Base-by-base conservation (phyloP, 2,888 invertebrate genomes). In the Fissipunctia ypsillon region DNA sequence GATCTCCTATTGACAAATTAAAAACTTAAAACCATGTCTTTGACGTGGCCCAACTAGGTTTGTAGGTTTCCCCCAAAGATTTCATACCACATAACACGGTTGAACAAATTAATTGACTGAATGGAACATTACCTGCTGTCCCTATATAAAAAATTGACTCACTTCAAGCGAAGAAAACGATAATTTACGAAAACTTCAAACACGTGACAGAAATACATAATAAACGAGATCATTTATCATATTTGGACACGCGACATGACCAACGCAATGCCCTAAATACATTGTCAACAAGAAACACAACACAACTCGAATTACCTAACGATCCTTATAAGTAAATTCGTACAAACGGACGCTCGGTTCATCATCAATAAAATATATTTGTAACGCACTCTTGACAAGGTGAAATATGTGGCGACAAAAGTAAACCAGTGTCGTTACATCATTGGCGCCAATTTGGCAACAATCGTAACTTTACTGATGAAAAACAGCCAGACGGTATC, bases 331-430 rank as follows among this genome's bases (percentile, higher is more conserved):
- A 81, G 81, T 66, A 72, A 78, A 74, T 80, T 77, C 80, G 63
- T 75, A 83, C 73, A 81, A 73, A 80, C 73, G 82, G 72, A 76
- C 69, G 48, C 72, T 54, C 74, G 28, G 74, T 78, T 78, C 85
- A 88, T 78, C 85, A 88, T 89, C 86, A 89, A 87, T 87, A 87
- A 80, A 82, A 80, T 75, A 65, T 78, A 76, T 84, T 84, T 81
- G 77, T 81, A 82, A 73, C 80, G 65, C 69, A 48, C 71, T 78
- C 74, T 74, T 83, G 78, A 80, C 83, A 83, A 60, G 57, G 70
- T 85, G 79, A 85, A 59, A 75, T 86, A 87, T 87, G 81, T 77
- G 60, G 73, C 74, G 54, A 81, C 75, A 83, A 83, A 86, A 84
- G 65, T 76, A 74, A 75, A 74, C 74, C 86, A 73, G 52, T 25